Percentiles rank a stretch among this genome's conserved stretches.
Conservation (phyloP, 2,888 invertebrate genomes). For the Trichopoda pennipes region DNA sequence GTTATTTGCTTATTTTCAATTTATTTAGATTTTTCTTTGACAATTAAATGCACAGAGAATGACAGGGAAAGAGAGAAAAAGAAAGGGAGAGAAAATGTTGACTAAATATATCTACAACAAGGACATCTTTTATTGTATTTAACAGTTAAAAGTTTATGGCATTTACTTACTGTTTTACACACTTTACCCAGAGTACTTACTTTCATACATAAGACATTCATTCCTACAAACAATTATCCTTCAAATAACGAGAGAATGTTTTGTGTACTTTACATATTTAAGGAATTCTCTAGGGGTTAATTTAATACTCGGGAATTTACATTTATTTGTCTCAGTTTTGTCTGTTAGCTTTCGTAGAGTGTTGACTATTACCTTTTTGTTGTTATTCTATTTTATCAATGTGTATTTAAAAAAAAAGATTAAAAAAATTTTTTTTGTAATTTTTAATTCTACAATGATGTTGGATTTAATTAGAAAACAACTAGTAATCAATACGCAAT, state of each 20-base stretch:
- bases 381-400: conserved; percentile 28
- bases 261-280: conserved; percentile 46
- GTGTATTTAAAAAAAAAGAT: neutral
- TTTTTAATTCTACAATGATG: no score
- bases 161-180: conserved; percentile 46
- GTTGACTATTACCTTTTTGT: conserved; percentile 33
- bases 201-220: neutral
- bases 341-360: conserved; percentile 19
- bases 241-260: conserved; percentile 17
- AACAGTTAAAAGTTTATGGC: conserved; percentile 38
- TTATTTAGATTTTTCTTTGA: conserved; percentile 56
- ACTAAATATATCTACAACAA: conserved; percentile 35
- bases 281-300: conserved; percentile 69
- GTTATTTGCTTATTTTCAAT: conserved; percentile 54
- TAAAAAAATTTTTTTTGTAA: no score
- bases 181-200: neutral
- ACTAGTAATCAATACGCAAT: no score
- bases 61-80: neutral
- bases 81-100: neutral
- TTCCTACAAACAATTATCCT: conserved; percentile 23
- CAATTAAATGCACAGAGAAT: conserved; percentile 54
- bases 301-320: conserved; percentile 70
- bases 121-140: conserved; percentile 63
- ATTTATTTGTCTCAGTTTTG: conserved; percentile 58
- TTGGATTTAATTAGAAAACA: no score